Conservation (phyloP, 2,113 vertebrate species). For the Phylloscopus trochiloides region DNA sequence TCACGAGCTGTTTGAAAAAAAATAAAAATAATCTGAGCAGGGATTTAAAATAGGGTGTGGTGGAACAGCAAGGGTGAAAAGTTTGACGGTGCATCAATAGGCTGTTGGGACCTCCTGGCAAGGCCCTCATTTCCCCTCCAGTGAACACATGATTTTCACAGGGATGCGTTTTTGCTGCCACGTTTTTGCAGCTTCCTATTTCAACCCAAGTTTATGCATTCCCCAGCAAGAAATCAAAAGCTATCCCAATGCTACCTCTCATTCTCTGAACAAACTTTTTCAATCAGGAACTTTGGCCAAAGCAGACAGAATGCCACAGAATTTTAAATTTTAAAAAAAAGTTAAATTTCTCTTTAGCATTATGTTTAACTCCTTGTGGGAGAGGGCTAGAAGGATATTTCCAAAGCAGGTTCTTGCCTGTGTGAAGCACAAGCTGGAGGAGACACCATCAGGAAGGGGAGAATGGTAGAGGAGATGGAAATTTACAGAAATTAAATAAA, state of each 20-base stretch:
- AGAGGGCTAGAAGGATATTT: not conserved
- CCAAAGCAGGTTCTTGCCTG: not conserved
- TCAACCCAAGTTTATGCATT: not conserved
- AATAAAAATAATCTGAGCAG: constrained; percentile 20
- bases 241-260: not conserved
- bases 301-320: not conserved
- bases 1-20: constrained; percentile 22
- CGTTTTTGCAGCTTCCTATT: not conserved
- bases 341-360: not conserved
- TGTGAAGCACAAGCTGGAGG: not conserved
- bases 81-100: constrained; percentile 3
- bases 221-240: not conserved
- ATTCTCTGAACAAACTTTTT: not conserved
- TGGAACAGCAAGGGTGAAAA: not conserved
- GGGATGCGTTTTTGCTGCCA: not conserved
- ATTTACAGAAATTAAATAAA: not conserved
- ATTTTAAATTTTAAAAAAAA: not conserved
- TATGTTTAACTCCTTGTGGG: not conserved
- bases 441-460: not conserved
- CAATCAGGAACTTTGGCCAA: not conserved
- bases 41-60: constrained; percentile 47
- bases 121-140: not conserved
- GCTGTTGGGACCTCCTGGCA: not conserved
- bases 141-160: not conserved
- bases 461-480: not conserved